phyloP scores from a whole-genome alignment of 2,888 invertebrate species.

The Tethea ocularis region DNA sequence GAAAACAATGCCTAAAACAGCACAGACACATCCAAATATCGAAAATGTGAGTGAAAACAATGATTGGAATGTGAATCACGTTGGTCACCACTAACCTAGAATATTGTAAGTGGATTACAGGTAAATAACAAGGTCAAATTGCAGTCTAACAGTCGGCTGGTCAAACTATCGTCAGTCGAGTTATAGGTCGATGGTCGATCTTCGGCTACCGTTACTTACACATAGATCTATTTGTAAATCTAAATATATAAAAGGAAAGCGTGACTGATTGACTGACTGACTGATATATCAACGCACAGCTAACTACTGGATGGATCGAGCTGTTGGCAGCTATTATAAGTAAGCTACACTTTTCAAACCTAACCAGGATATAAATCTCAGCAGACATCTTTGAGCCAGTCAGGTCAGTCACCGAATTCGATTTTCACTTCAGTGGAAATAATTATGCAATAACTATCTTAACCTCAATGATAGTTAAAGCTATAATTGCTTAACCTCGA shows the following conservation, averaged over 20 bases:
- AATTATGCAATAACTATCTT: not conserved
- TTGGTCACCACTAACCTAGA: not conserved
- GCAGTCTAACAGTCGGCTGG: not conserved
- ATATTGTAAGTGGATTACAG: conserved; percentile 7
- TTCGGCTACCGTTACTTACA: conserved; percentile 24
- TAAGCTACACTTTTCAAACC: no score
- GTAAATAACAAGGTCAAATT: conserved; percentile 9
- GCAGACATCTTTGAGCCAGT: no score
- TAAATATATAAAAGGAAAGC: no score
- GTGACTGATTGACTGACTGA: no score
- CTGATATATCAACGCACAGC: no score
- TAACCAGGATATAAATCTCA: no score
- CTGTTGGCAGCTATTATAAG: no score
- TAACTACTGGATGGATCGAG: no score
- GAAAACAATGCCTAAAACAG: not conserved
- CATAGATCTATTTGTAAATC: conserved; percentile 20
- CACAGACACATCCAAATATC: not conserved
- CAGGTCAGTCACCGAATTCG: no score
- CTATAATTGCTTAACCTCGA: no score
- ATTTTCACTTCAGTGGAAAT: not conserved
- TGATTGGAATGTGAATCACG: not conserved
- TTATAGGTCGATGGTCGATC: not conserved
- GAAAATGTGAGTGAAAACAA: not conserved
- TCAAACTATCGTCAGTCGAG: not conserved
- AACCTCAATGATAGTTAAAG: no score